Conservation (phyloP, 2,888 invertebrate genomes). For the Drosophila melanocephala region DNA sequence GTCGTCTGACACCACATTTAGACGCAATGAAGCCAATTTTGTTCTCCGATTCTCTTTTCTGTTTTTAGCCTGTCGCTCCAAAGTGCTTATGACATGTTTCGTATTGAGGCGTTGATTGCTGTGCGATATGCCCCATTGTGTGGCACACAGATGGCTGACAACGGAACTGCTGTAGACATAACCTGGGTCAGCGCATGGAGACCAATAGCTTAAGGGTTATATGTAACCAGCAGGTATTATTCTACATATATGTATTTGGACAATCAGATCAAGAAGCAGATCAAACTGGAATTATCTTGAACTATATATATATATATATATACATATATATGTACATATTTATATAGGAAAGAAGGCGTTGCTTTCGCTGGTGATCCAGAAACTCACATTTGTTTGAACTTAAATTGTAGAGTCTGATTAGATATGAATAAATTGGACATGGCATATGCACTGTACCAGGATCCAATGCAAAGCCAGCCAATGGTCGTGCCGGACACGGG, state of each 20-base stretch:
- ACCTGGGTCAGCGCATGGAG: constrained; percentile 1
- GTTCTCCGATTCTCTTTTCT: constrained; percentile 45
- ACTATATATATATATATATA: neutral
- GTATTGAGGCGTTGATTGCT: constrained; percentile 11
- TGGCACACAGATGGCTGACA: constrained; percentile 32
- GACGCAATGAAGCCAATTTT: constrained; percentile 76
- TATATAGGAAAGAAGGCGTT: neutral
- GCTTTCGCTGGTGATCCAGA: neutral
- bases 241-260: neutral
- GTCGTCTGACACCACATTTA: constrained; percentile 71
- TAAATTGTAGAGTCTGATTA: neutral
- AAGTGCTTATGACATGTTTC: constrained; percentile 54
- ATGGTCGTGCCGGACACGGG: constrained; percentile 6
- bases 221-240: neutral
- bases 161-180: constrained; percentile 23
- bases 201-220: neutral
- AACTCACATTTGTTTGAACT: neutral
- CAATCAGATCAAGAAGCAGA: neutral
- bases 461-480: constrained; percentile 52
- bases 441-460: constrained; percentile 44
- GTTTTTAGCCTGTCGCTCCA: constrained; percentile 43
- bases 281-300: neutral
- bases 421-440: neutral
- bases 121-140: constrained; percentile 23
- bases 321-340: neutral